phyloP scores from a whole-genome alignment of 2,113 vertebrate genomes.

The Sula dactylatra region DNA sequence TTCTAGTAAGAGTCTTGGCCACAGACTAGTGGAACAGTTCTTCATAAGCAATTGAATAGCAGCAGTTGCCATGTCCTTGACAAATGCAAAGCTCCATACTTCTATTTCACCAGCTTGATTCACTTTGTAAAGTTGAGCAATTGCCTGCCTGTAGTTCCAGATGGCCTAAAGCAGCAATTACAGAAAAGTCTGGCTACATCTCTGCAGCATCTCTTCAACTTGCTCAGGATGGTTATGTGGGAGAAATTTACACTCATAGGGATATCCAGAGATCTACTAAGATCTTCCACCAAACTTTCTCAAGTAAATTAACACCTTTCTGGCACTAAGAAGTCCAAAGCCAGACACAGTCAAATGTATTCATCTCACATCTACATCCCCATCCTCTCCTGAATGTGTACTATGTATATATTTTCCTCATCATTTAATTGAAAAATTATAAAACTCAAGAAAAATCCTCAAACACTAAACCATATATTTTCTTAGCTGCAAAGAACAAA shows the following conservation, averaged over 20 bases:
- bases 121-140: neutral
- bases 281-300: neutral
- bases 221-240: neutral
- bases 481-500: neutral
- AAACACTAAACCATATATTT: neutral
- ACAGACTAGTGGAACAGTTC: neutral
- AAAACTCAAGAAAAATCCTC: neutral
- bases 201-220: neutral
- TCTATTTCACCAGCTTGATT: neutral
- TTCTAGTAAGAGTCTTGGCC: neutral
- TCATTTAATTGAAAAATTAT: neutral
- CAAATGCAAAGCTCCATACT: neutral
- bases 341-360: neutral
- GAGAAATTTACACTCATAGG: neutral
- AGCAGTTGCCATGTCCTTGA: neutral
- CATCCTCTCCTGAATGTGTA: neutral
- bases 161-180: neutral
- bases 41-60: neutral
- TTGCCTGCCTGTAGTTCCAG: neutral
- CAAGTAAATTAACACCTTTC: neutral
- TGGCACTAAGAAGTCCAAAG: neutral
- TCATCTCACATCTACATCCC: neutral
- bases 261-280: neutral
- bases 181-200: neutral
- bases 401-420: neutral